phyloP scores from a whole-genome alignment of 2,888 invertebrate genomes.

The Ormyrus pomaceus region DNA sequence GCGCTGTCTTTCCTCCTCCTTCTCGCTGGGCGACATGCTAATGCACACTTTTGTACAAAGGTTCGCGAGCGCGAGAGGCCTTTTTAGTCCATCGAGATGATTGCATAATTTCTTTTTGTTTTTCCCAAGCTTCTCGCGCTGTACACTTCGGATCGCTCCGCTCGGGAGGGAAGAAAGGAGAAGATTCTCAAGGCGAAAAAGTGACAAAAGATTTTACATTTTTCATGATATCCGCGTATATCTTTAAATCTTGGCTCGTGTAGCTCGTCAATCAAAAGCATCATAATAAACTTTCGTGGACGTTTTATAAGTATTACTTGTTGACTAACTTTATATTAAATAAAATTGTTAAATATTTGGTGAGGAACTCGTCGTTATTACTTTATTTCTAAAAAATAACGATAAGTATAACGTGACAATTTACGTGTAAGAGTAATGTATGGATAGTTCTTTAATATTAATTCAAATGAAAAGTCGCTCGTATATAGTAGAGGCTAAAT shows the following conservation, averaged over 20 bases:
- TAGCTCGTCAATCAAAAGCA: too few relatives aligned
- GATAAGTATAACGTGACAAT: too few relatives aligned
- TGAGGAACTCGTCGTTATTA: too few relatives aligned
- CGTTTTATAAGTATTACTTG: too few relatives aligned
- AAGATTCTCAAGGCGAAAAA: constrained; percentile 10
- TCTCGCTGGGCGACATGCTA: constrained; percentile 26
- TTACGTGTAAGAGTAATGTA: too few relatives aligned
- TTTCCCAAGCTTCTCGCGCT: neutral
- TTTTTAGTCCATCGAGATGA: constrained; percentile 45
- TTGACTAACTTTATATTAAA: too few relatives aligned
- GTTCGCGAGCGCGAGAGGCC: neutral
- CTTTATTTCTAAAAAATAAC: too few relatives aligned
- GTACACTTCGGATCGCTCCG: neutral
- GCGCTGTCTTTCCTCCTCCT: too few relatives aligned
- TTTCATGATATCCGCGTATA: constrained; percentile 4
- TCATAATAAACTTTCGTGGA: too few relatives aligned
- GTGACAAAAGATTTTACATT: constrained; percentile 11
- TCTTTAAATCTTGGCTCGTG: neutral
- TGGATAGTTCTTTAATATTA: neutral
- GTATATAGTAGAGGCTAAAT: too few relatives aligned
- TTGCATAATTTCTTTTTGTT: constrained; percentile 48
- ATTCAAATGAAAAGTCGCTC: neutral
- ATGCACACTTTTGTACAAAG: constrained; percentile 36
- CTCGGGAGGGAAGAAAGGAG: neutral
- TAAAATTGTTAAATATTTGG: too few relatives aligned